Conservation (phyloP, 1,140 invertebrate genomes). For the Eulimnadia texana region DNA sequence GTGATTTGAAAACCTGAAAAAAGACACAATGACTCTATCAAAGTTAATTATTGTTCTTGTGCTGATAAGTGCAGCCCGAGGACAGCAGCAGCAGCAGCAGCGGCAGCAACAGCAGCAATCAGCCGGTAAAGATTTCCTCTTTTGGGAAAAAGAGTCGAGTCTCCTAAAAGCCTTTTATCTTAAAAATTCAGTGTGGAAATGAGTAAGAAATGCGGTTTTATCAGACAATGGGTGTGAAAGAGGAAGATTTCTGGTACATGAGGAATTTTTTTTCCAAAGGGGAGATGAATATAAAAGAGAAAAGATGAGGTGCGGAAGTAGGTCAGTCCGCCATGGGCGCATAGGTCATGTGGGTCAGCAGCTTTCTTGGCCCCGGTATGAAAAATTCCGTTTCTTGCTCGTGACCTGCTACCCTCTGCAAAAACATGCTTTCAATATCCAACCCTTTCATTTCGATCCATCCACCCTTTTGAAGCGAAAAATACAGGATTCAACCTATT, state of each 20-base stretch:
- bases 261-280: too few species aligned
- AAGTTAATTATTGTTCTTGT: neutral
- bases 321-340: neutral
- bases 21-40: neutral
- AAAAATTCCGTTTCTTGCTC: neutral
- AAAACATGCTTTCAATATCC: neutral
- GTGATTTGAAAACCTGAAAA: too few species aligned
- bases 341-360: neutral
- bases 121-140: neutral
- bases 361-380: too few species aligned
- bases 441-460: too few species aligned
- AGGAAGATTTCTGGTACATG: too few species aligned
- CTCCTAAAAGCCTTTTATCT: too few species aligned
- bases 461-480: neutral
- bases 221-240: too few species aligned
- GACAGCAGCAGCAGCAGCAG: neutral
- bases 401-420: neutral
- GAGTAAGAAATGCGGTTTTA: too few species aligned
- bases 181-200: too few species aligned
- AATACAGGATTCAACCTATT: too few species aligned
- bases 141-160: neutral
- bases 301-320: neutral
- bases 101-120: neutral
- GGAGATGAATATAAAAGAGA: neutral
- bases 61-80: neutral